phyloP scores from a whole-genome alignment of 2,113 vertebrate species.

The Cyphomyrus plagiostoma region DNA sequence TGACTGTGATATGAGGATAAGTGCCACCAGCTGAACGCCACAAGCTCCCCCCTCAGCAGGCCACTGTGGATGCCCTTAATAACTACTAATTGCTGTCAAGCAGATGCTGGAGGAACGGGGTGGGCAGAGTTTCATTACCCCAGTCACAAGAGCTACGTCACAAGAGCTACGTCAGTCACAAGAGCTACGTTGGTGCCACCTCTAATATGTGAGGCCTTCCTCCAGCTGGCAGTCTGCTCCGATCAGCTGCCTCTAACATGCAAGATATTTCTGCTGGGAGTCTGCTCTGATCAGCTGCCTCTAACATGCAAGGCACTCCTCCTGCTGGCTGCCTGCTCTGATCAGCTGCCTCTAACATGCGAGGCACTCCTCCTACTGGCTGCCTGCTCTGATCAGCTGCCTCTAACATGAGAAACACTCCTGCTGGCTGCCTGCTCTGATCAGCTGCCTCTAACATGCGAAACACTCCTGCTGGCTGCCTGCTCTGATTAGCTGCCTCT shows the following conservation, averaged over 20 bases:
- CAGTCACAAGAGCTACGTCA: not conserved
- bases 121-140: not conserved
- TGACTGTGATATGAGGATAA: not conserved
- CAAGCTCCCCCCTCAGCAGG: not conserved
- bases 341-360: not conserved
- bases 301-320: no score
- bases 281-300: no score
- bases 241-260: not conserved
- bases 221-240: not conserved
- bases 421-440: not conserved
- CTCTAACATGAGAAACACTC: not conserved
- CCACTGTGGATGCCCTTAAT: not conserved
- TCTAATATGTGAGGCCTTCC: not conserved
- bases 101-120: not conserved
- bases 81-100: conserved; percentile 3
- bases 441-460: no score
- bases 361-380: not conserved
- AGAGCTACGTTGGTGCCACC: no score
- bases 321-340: not conserved
- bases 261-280: no score
- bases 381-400: not conserved
- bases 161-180: not conserved
- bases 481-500: not conserved
- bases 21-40: not conserved
- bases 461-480: no score